phyloP scores from a whole-genome alignment of 1,140 invertebrate genomes.

The Brachionus plicatilis region DNA sequence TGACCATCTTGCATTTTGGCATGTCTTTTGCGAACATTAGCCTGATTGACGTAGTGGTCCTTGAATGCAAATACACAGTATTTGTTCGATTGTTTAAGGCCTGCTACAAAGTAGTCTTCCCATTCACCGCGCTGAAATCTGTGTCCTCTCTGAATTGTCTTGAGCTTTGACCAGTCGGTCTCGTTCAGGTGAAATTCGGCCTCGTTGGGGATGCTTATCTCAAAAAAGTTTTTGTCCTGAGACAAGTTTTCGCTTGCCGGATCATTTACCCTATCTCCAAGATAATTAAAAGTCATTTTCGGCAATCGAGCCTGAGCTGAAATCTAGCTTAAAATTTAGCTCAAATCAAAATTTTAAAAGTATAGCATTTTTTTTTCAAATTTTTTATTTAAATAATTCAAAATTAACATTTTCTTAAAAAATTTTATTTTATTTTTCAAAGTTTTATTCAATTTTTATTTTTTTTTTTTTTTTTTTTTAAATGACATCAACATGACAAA shows the following conservation, averaged over 20 bases:
- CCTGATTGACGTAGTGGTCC: conserved; percentile 31
- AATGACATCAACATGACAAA: no score
- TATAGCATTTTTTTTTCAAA: neutral
- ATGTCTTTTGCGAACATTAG: neutral
- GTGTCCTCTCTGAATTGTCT: conserved; percentile 29
- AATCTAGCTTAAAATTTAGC: neutral
- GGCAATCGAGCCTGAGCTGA: neutral
- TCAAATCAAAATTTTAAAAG: no score
- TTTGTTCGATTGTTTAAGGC: conserved; percentile 33
- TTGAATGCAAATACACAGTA: conserved; percentile 38
- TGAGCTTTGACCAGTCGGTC: neutral
- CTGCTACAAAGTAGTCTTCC: conserved; percentile 29
- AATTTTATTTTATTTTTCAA: neutral
- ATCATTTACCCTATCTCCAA: neutral
- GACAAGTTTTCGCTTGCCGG: neutral
- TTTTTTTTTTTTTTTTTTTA: neutral
- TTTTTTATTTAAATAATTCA: neutral
- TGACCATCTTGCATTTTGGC: conserved; percentile 14
- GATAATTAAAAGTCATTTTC: neutral
- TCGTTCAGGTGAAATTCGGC: conserved; percentile 1
- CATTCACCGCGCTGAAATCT: conserved; percentile 25
- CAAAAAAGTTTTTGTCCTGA: neutral
- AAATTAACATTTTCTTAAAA: neutral
- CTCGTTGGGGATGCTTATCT: neutral
- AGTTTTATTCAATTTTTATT: neutral